Evolutionary conservation across 2,113 vertebrate genomes (phyloP).

Genomic region (Sylvilagus bachmani): DNA sequence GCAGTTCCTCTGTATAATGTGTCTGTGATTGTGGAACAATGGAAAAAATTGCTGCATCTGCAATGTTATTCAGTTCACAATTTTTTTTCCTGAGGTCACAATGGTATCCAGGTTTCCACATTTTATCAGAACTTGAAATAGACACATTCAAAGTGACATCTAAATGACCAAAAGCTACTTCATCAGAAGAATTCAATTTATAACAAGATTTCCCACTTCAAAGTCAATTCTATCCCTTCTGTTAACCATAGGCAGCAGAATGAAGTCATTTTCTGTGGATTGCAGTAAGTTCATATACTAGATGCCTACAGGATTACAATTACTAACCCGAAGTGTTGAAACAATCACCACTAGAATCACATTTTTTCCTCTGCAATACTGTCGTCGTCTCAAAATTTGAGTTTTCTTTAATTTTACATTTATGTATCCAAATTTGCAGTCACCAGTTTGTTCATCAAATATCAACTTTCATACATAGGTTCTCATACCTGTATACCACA

Average conservation of each 20-base stretch:
- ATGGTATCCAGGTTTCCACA: slow-evolving; percentile 78
- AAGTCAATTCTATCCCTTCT: slow-evolving; percentile 73
- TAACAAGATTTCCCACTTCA: slow-evolving; percentile 83
- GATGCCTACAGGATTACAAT: neutral
- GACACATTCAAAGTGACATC: slow-evolving; percentile 84
- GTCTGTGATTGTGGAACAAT: slow-evolving; percentile 80
- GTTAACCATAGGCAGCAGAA: slow-evolving; percentile 31
- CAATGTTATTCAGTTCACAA: slow-evolving; percentile 73
- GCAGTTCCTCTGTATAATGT: slow-evolving; percentile 72
- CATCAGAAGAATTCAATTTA: slow-evolving; percentile 77
- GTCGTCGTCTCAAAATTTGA: neutral
- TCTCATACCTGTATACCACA: accelerated
- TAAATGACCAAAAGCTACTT: slow-evolving; percentile 83
- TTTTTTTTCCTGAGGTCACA: slow-evolving; percentile 77
- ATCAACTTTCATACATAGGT: neutral
- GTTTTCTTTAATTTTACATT: neutral
- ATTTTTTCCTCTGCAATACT: neutral
- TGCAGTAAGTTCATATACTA: neutral
- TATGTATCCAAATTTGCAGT: neutral
- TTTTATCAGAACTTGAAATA: slow-evolving; percentile 83
- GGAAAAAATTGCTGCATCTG: slow-evolving; percentile 82
- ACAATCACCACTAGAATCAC: neutral
- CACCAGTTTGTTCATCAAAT: neutral
- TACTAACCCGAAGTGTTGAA: neutral
- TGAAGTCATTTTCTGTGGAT: slow-evolving; percentile 63